Base-by-base conservation (phyloP, 2,797 vertebrate species). In the Parotocinclus haroldoi region DNA sequence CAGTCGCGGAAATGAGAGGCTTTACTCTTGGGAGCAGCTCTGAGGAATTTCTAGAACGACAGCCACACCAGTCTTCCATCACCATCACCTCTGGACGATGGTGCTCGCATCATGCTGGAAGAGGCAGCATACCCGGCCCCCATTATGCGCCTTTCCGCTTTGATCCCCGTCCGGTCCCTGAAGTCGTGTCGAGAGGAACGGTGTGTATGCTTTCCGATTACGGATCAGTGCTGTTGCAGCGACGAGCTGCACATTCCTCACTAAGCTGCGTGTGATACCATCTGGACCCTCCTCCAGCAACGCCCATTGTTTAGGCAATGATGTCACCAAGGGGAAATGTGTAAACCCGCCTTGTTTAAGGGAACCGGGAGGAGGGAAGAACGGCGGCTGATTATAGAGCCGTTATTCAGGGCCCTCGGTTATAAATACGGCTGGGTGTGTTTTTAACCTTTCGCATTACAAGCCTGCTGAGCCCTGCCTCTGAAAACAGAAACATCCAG, bases 231-330 rank as follows among this genome's bases (percentile, higher is more conserved):
- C n/a, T 61, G 54, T 76, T 74, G 74, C 55, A 77, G 56, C 63
- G 27, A 44, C 36, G 48, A 37, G 45, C 55, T 65, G 55, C 51
- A 50, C 44, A 9, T 64, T n/a, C 14, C 17, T 42, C 18, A 8
- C 60, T 70, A 64, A 50, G 63, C 17, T 9, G 54, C 68, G 58
- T 27, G 46, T 0, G 84, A 89, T 85, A 81, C 67, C 73, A 88
- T 88, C 84, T 81, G 69, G 62, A 73, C 62, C 70, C 68, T 65
- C 61, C 72, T 72, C 46, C 67, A 79, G 77, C 63, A 65, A 80
- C 71, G 58, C 80, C 81, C 73, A 17, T 80, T 88, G 84, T 87
- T 87, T 85, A 76, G 78, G 60, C 78, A 78, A 81, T 86, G 85
- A 87, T 83, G 81, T 87, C 82, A 87, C 77, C 59, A 75, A 52